A percentile compares a stretch with the other conserved stretches of the same genome.
Evolutionary conservation across 2,888 invertebrate species (phyloP).

Genomic region (Volucella bombylans): DNA sequence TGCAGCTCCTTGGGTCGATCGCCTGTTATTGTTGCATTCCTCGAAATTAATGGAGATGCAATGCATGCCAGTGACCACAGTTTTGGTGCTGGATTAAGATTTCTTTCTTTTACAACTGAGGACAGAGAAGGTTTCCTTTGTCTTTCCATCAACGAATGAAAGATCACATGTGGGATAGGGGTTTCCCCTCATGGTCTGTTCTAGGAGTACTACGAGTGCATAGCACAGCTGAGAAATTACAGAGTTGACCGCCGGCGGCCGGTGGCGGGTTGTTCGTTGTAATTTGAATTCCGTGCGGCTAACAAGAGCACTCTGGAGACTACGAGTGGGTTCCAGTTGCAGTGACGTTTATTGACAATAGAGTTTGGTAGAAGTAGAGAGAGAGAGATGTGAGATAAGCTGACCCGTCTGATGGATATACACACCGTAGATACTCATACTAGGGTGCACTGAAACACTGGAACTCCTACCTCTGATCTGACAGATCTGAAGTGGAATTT

Average conservation of each 20-base stretch:
- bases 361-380: constrained; percentile 38
- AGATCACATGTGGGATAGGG: too few relatives aligned
- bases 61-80: constrained; percentile 54
- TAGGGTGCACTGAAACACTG: too few relatives aligned
- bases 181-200: too few relatives aligned
- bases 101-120: constrained; percentile 3
- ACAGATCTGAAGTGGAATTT: neutral
- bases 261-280: constrained; percentile 14
- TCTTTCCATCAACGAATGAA: too few relatives aligned
- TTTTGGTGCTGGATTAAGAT: constrained; percentile 41
- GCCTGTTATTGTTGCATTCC: constrained; percentile 51
- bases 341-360: constrained; percentile 56
- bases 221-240: constrained; percentile 41
- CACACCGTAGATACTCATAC: too few relatives aligned
- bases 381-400: constrained; percentile 32
- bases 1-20: neutral
- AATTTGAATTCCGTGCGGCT: constrained; percentile 50
- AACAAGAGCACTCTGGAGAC: constrained; percentile 29
- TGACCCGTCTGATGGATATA: constrained; percentile 29
- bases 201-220: too few relatives aligned
- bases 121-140: constrained; percentile 14
- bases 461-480: too few relatives aligned
- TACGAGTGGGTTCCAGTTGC: neutral
- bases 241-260: constrained; percentile 31
- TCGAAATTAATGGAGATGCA: constrained; percentile 40